phyloP scores from a whole-genome alignment of 2,113 vertebrate genomes.

The Eolophus roseicapilla region DNA sequence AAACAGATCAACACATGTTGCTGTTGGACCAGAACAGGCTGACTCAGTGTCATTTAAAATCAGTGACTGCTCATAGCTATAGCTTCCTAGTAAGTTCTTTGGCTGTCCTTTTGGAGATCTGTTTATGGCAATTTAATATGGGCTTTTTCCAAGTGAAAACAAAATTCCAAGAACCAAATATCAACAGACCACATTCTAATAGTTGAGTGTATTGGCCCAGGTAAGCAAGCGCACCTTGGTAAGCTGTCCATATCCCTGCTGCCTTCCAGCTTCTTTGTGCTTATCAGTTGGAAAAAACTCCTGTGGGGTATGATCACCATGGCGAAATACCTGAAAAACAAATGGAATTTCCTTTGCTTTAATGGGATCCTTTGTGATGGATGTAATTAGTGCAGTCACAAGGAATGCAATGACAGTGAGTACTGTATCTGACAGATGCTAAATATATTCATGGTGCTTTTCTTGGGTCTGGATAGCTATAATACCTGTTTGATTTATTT shows the following conservation, averaged over 20 bases:
- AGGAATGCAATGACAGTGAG: neutral
- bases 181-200: neutral
- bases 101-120: neutral
- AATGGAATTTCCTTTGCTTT: neutral
- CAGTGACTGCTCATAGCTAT: neutral
- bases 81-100: neutral
- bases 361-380: neutral
- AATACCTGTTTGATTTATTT: neutral
- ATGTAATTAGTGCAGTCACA: neutral
- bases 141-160: neutral
- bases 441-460: neutral
- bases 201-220: neutral
- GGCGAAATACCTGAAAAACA: conserved; percentile 79
- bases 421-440: neutral
- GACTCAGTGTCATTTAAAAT: neutral
- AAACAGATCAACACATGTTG: neutral
- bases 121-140: neutral
- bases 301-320: conserved; percentile 84
- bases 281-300: conserved; percentile 81
- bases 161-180: neutral
- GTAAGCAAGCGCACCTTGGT: conserved; percentile 75
- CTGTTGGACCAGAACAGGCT: neutral
- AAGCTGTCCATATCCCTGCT: conserved; percentile 85
- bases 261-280: conserved; percentile 80
- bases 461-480: neutral